Base-by-base conservation (phyloP, 2,113 vertebrate genomes). In the Gobio gobio region DNA sequence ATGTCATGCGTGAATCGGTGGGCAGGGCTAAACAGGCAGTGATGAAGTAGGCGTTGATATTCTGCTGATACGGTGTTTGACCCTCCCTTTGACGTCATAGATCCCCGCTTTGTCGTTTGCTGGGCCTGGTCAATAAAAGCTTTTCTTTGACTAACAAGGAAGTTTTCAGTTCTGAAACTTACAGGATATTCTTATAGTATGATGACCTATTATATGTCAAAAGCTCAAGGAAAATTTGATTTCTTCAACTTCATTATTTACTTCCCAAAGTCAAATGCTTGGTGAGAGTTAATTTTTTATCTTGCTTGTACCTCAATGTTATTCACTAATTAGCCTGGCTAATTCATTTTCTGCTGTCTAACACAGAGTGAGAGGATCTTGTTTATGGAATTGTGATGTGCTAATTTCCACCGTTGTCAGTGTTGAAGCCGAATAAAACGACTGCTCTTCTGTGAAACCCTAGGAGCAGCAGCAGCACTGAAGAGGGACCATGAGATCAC, bases 401-500 rank as follows among this genome's bases (percentile, higher is more conserved):
- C 49, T 58, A 72, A 72, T 83, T 83, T 72, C 47, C 47, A 81
- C 47, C 13, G 6, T 12, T 66, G 43, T 63, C 59, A 33, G 16
- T 24, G 83, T 9, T 33, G 33, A 85, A 86, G 82, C 47, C 18
- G 54, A 82, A 72, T 58, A 16, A 74, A 73, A 40, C 68, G 73
- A 72, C 73, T 29, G 33, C 63, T 90, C 40, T 89, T 81, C 77
- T 86, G 59, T 47, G 45, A 43, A 58, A 40, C 49, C 80, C 80
- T 66, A 87, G 85, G 79, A 91, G 89, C 88, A 16, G 74, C 61
- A 29, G 49, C 83, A 82, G 78, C 58, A 49, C 80, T 24, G 80
- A 78, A 84, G 86, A 89, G 64, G 68, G 18, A 24, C 45, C 40
- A 79, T 51, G 88, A 92, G 89, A 91, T 89, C 88, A 90, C 90